Base-by-base conservation (phyloP, 2,113 vertebrate species). In the Gasterosteus aculeatus region DNA sequence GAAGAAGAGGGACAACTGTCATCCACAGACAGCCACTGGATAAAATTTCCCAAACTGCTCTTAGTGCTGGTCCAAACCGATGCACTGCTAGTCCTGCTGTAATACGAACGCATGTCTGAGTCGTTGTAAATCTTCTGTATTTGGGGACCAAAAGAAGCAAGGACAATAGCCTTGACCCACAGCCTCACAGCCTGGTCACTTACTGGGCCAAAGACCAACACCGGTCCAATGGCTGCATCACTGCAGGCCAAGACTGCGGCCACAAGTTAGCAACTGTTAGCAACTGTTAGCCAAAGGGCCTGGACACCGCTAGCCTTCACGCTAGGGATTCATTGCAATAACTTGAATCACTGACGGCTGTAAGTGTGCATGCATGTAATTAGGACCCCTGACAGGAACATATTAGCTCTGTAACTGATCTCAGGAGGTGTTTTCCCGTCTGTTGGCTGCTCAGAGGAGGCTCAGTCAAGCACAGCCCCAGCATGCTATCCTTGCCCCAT, bases 321-420 rank as follows among this genome's bases (percentile, higher is more conserved):
- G 62, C 77, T 71, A 76, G n/a, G 81, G 80, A 85, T 88, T 85
- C 86, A 78, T 82, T 74, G 19, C 26, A 47, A 57, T 72, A 81
- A 86, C 73, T 77, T 60, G 61, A 70, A 78, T 62, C 73, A 75
- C 64, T 84, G 88, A 86, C 80, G 86, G 81, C 72, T 85, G 72
- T 58, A 67, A 81, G 76, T 71, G 71, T 75, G 35, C 63, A 62
- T 65, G 41, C 39, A 2, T 76, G 83, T 89, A 83, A 87, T 86
- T 87, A 86, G 78, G 81, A 76, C 58, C 69, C 78, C 76, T 89
- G 89, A 91, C 89, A 89, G 86, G 83, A 90, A 88, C 86, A 87
- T 89, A 89, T 90, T 91, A 90, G 89, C 78, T 80, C 82, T 84
- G 89, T 88, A 90, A 92, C 85, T 78, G 86, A 92, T 90, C 88